Percentiles rank a stretch among this genome's conserved stretches.
These are phyloP conservation scores for Bombus turneri DNA, from an alignment of 1,140 invertebrate genomes.

Conservation along the genomic window DNA sequence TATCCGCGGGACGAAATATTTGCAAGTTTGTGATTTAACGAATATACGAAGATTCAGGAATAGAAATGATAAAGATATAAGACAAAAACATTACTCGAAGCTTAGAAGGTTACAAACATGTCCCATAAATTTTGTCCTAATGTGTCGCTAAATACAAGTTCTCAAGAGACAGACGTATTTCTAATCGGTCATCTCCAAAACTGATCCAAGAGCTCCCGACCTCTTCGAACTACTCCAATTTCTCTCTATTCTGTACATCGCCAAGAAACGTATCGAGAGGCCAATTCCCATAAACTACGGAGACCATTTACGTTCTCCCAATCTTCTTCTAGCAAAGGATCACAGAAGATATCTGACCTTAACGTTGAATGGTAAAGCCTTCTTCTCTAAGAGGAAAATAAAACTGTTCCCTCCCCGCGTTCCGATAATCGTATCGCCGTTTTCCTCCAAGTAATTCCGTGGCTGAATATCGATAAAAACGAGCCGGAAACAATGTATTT, in stretches of 20 bases:
- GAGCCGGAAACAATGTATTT: conserved; percentile 22
- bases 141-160: background rate
- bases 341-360: conserved; percentile 1
- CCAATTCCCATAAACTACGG: conserved; percentile 19
- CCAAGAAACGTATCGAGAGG: conserved; percentile 4
- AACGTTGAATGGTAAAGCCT: too few relatives aligned
- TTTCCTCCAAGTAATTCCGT: conserved; percentile 11
- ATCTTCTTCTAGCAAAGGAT: background rate
- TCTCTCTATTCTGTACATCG: background rate
- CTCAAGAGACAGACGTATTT: background rate
- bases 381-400: background rate
- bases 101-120: too few relatives aligned
- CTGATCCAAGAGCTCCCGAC: too few relatives aligned
- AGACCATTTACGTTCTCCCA: background rate
- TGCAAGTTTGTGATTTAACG: too few relatives aligned
- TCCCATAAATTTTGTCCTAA: too few relatives aligned
- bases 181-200: background rate
- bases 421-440: conserved; percentile 13
- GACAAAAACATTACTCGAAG: too few relatives aligned
- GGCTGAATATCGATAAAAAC: conserved; percentile 5
- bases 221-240: too few relatives aligned
- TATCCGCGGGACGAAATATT: too few relatives aligned
- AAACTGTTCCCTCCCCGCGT: background rate
- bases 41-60: too few relatives aligned
- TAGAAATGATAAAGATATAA: too few relatives aligned